These are phyloP conservation scores for Scelioninae gen. 1 DNA, from an alignment of 2,888 invertebrate species.

Conservation along the genomic window DNA sequence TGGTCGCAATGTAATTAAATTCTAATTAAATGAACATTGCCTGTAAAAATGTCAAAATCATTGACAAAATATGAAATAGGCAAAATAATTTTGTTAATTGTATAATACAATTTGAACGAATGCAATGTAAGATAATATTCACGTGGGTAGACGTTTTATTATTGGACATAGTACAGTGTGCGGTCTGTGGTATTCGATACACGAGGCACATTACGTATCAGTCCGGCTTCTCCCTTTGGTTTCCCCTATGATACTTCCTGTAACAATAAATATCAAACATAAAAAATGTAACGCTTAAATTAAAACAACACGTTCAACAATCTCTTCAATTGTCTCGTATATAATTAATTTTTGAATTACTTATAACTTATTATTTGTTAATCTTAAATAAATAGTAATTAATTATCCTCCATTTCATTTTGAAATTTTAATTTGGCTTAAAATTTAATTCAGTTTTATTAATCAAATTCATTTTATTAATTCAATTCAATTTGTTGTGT, in stretches of 20 bases:
- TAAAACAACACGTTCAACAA: constrained; percentile 44
- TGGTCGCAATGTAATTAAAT: constrained; percentile 38
- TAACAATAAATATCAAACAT: constrained; percentile 68
- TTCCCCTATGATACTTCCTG: constrained; percentile 70
- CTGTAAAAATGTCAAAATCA: background rate
- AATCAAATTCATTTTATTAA: too few relatives aligned
- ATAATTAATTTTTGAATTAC: constrained; percentile 12
- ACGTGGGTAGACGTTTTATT: constrained; percentile 68
- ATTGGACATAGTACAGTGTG: constrained; percentile 67
- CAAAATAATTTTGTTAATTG: constrained; percentile 44
- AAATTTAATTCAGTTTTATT: too few relatives aligned
- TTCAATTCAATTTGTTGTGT: too few relatives aligned
- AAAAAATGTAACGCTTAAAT: constrained; percentile 49
- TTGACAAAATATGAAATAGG: constrained; percentile 11
- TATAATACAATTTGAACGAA: constrained; percentile 41
- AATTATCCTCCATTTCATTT: too few relatives aligned
- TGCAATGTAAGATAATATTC: constrained; percentile 64
- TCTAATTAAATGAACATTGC: constrained; percentile 1
- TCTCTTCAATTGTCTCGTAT: constrained; percentile 1
- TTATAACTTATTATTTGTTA: background rate
- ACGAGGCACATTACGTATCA: constrained; percentile 69
- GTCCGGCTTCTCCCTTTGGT: constrained; percentile 70
- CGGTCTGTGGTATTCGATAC: constrained; percentile 71
- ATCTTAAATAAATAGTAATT: background rate
- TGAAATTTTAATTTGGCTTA: too few relatives aligned